Percentiles rank a stretch among this genome's conserved stretches.
These are phyloP conservation scores for Scaptomyza hsui DNA, from an alignment of 1,140 invertebrate species.

Conservation along the genomic window DNA sequence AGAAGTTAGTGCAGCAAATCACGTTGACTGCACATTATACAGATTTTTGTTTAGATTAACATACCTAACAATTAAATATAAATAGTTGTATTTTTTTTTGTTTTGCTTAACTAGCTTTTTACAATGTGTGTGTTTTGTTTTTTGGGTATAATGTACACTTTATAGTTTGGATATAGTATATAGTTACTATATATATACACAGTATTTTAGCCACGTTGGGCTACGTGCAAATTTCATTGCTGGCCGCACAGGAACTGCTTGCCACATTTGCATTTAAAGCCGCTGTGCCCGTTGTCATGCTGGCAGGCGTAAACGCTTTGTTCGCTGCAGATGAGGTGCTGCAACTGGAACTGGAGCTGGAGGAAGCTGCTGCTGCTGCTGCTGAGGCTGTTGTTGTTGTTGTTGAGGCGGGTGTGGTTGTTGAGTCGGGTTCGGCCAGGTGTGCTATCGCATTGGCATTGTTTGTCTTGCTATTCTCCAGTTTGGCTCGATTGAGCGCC, in stretches of 20 bases:
- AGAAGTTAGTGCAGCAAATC: slow-evolving; percentile 30
- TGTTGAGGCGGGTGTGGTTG: slow-evolving; percentile 44
- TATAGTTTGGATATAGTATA: slow-evolving; percentile 29
- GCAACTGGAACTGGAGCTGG: slow-evolving; percentile 14
- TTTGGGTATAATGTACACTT: slow-evolving; percentile 48
- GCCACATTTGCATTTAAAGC: slow-evolving; percentile 67
- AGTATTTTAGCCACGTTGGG: slow-evolving; percentile 19
- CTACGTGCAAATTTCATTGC: slow-evolving; percentile 80
- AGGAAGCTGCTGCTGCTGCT: slow-evolving; percentile 9
- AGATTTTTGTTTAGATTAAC: slow-evolving; percentile 18
- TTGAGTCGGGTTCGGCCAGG: slow-evolving; percentile 61
- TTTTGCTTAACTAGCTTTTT: slow-evolving; percentile 67
- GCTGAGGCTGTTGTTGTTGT: slow-evolving; percentile 25
- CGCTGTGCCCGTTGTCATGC: slow-evolving; percentile 66
- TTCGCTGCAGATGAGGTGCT: slow-evolving; percentile 13
- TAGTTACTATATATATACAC: slow-evolving; percentile 29
- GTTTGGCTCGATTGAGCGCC: slow-evolving; percentile 85
- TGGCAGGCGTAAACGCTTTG: slow-evolving; percentile 48
- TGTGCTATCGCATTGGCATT: slow-evolving; percentile 42
- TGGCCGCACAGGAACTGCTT: slow-evolving; percentile 58
- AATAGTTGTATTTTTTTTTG: slow-evolving; percentile 54
- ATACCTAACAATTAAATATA: slow-evolving; percentile 48
- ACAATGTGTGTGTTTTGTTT: slow-evolving; percentile 56
- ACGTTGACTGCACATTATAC: slow-evolving; percentile 23
- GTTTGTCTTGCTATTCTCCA: slow-evolving; percentile 68